Base-by-base conservation (phyloP, 1,140 invertebrate species). In the Temnothorax nylanderi region DNA sequence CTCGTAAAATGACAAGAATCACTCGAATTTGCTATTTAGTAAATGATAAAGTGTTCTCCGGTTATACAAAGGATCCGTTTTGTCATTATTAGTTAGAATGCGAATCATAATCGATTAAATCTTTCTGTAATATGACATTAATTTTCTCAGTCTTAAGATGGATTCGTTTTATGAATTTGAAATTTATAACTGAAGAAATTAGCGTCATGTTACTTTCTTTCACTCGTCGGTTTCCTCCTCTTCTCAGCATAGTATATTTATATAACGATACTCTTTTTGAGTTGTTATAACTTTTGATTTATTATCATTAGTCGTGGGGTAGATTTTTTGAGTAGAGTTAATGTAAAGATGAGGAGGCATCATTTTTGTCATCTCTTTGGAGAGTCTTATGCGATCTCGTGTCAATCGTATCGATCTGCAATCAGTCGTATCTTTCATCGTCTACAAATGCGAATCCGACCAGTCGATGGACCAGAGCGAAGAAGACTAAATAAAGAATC, bases 61-160 rank as follows among this genome's bases (percentile, higher is more conserved):
- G 72, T 90, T 56, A 82, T 71, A 62, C 86, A 51, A 77, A 84
- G 54, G 91, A 93, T 76, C 65, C 91, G 11, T 81, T 94, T 7
- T 88, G 91, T 56, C 90, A 95, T 91, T 89, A 94, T 77, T 88
- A 93, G 26, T 90, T 95, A 78, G 95, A 95, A 88, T 95, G 94
- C 78, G 94, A 65, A 10, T 65, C 7, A n/a, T n/a, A 6, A 13
- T 89, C 91, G 75, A 72, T 71, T 1, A 54, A 37, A 21, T 58
- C 21, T 65, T 47, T 47, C 13, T 26, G 65, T 69, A 11, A 44
- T 65, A 6, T 60, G 56, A 26, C 21, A 11, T 51, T 69, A 37
- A 56, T 16, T 18, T 78, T 13, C n/a, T 16, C 10, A 37, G 6
- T 26, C 16, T 4, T 44, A 44, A 37, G 34, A 1, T 16, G 6